Evolutionary conservation across 2,113 vertebrate genomes (phyloP).

Genomic region (Stegastes partitus): DNA sequence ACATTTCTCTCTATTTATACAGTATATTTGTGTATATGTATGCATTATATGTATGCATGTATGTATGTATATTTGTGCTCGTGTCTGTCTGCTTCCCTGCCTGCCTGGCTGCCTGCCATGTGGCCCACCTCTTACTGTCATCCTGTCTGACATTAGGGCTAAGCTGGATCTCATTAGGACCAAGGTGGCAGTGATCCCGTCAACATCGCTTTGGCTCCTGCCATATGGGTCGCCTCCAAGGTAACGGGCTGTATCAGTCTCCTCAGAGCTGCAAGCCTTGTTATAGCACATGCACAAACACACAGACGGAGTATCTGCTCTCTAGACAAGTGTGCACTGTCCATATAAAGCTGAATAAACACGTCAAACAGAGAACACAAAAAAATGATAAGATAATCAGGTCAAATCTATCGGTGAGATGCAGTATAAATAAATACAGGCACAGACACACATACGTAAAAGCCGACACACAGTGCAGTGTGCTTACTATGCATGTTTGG

Average conservation of each 20-base stretch:
- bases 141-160: slow-evolving; percentile 83
- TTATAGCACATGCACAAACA: slow-evolving; percentile 57
- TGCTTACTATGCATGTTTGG: slow-evolving; percentile 1
- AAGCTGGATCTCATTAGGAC: slow-evolving; percentile 87
- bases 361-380: slow-evolving; percentile 29
- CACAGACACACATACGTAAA: background rate
- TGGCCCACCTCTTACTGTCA: slow-evolving; percentile 82
- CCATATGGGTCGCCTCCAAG: slow-evolving; percentile 81
- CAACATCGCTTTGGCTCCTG: slow-evolving; percentile 80
- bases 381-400: slow-evolving; percentile 40
- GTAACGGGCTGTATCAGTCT: slow-evolving; percentile 76
- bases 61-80: slow-evolving; percentile 53
- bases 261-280: slow-evolving; percentile 64
- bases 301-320: slow-evolving; percentile 37
- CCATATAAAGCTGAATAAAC: slow-evolving; percentile 49
- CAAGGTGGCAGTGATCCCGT: slow-evolving; percentile 84
- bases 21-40: slow-evolving; percentile 7
- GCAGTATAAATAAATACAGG: slow-evolving; percentile 28
- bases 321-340: slow-evolving; percentile 34
- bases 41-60: background rate
- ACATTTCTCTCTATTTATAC: slow-evolving; percentile 3
- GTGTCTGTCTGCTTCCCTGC: slow-evolving; percentile 37
- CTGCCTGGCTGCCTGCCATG: slow-evolving; percentile 72
- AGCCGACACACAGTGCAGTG: background rate
- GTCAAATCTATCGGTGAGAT: slow-evolving; percentile 18